Percentiles rank a stretch among this genome's conserved stretches.
Conservation (phyloP, 1,140 invertebrate genomes). For the Lethrus apterus region DNA sequence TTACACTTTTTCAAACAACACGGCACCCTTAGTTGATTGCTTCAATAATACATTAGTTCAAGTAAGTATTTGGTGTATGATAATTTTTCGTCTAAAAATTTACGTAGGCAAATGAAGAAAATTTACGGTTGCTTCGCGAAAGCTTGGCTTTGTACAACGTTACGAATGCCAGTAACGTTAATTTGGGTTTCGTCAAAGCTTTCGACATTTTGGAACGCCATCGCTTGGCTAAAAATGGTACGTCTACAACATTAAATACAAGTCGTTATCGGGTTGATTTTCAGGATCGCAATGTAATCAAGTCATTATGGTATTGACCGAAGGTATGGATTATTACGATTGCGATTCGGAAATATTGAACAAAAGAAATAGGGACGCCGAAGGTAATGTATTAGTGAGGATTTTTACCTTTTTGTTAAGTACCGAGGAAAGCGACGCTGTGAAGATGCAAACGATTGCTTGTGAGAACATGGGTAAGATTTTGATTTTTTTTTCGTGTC, state of each 20-base stretch:
- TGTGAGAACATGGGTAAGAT: constrained; percentile 82
- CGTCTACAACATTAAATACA: neutral
- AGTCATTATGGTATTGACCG: constrained; percentile 97
- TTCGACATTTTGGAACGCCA: constrained; percentile 28
- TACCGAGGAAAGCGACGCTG: constrained; percentile 72
- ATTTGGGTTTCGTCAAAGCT: constrained; percentile 29
- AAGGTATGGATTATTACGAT: constrained; percentile 91
- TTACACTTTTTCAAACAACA: constrained; percentile 73
- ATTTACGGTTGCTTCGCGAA: constrained; percentile 35
- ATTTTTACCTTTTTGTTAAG: constrained; percentile 98
- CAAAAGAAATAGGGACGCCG: constrained; percentile 75
- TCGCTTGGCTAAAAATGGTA: constrained; percentile 1
- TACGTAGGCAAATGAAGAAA: constrained; percentile 38
- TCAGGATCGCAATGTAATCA: constrained; percentile 64
- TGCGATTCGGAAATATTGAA: constrained; percentile 78
- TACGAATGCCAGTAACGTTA: constrained; percentile 28
- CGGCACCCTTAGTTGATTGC: constrained; percentile 72
- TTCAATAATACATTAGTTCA: constrained; percentile 80
- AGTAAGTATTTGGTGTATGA: constrained; percentile 42
- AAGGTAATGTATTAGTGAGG: constrained; percentile 64
- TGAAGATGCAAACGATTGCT: constrained; percentile 93
- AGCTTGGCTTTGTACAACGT: constrained; percentile 28
- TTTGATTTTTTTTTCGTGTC: too few relatives aligned
- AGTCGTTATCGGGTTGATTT: neutral
- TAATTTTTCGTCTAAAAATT: neutral